Evolutionary conservation across 1,140 invertebrate genomes (phyloP), one percentile per base, ranked within the genome.

Genomic region (Ceratina australensis): DNA sequence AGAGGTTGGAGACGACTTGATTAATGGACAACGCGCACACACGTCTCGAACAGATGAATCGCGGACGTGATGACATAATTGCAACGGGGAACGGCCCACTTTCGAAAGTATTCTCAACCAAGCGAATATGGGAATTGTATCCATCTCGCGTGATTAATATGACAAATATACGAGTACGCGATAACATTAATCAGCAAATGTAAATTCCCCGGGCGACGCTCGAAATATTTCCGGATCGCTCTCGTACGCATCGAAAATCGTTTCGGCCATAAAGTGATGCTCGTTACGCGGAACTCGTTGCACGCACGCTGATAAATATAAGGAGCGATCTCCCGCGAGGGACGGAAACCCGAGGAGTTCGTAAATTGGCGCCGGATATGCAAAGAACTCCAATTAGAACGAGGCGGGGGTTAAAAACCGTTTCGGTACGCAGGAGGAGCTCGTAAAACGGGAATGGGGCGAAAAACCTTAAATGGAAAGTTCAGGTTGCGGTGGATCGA

Each of bases 401-500:
- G 50, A 33, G 26, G 24, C n/a, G 54, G 54, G 54, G n/a, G 18
- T 12, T 3, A 2, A 8, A 10, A 15, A 42, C 10, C 50, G 50
- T 22, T 20, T 22, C 7, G 12, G 2, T 18, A 24, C 28, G 42
- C 65, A 3, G 33, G 33, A 42, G 65, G 10, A 13, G 18, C 26
- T 33, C 52, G n/a, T 68, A 57, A 69, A 69, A 56, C 52, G 20
- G 54, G 54, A 24, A 69, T 57, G 52, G n/a, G 67, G 54, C 42
- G 54, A 69, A 69, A 69, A 69, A 69, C 52, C n/a, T 42, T 57
- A 69, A 69, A 69, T 57, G 67, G 67, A 69, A 69, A 57, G 67
- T 69, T 57, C 52, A 57, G 67, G 49, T 52, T 67, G 54, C 52
- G 10, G 33, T 42, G 50, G 28, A 57, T 69, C 67, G 67, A 57